Evolutionary conservation across 1,140 invertebrate species (phyloP).

Genomic region (Lineus longissimus): DNA sequence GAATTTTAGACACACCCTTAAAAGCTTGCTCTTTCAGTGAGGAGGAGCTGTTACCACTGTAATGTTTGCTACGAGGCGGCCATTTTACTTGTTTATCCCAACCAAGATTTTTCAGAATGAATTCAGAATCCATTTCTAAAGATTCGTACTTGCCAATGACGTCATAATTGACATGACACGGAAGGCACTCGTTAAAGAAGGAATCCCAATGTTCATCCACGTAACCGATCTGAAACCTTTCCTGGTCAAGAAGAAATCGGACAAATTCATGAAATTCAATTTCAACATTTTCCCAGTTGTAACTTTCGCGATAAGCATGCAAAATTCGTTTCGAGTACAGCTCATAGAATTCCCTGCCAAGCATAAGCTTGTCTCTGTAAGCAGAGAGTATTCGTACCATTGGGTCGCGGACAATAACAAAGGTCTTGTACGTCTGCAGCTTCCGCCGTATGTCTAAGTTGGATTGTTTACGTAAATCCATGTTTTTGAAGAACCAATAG

Average conservation of each 20-base stretch:
- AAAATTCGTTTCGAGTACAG: too few relatives aligned
- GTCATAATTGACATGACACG: constrained; percentile 83
- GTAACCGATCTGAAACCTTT: constrained; percentile 28
- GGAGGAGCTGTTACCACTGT: too few relatives aligned
- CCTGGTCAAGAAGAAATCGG: constrained; percentile 68
- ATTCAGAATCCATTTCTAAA: constrained; percentile 62
- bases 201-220: constrained; percentile 87
- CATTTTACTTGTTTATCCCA: too few relatives aligned
- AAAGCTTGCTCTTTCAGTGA: too few relatives aligned
- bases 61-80: too few relatives aligned
- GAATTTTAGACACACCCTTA: too few relatives aligned
- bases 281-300: constrained; percentile 66
- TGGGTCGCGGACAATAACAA: constrained; percentile 86
- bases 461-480: constrained; percentile 58
- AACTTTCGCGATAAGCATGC: too few relatives aligned
- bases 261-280: constrained; percentile 85
- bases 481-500: constrained; percentile 23
- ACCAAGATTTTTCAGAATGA: constrained; percentile 22
- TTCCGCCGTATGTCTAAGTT: constrained; percentile 59
- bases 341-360: too few relatives aligned
- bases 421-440: constrained; percentile 70
- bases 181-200: constrained; percentile 76
- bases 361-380: constrained; percentile 57
- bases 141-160: constrained; percentile 88
- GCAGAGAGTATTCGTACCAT: constrained; percentile 84